phyloP scores from a whole-genome alignment of 2,888 invertebrate species.

The Pelosia muscerda region DNA sequence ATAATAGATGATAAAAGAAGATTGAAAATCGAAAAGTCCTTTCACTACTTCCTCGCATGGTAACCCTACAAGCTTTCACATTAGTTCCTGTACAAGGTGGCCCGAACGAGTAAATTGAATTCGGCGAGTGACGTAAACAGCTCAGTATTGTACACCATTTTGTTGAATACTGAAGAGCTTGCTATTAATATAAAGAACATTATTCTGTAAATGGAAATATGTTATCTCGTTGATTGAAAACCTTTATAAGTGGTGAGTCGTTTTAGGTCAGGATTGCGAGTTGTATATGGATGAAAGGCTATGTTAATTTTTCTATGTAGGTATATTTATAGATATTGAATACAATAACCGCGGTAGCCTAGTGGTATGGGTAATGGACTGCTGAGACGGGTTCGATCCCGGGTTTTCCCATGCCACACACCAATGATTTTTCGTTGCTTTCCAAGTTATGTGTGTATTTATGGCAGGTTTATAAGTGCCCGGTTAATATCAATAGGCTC shows the following conservation, averaged over 20 bases:
- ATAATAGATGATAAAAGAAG: too few relatives aligned
- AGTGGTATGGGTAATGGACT: too few relatives aligned
- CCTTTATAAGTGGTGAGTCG: conserved; percentile 9
- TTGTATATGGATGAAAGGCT: background rate
- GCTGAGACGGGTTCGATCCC: too few relatives aligned
- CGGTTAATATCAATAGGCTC: too few relatives aligned
- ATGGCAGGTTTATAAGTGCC: too few relatives aligned
- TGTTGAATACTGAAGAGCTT: conserved; percentile 25
- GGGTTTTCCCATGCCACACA: too few relatives aligned
- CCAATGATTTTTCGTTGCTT: too few relatives aligned
- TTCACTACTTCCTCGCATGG: background rate
- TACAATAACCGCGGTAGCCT: too few relatives aligned
- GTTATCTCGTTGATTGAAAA: conserved; percentile 14
- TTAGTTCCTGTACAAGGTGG: conserved; percentile 35
- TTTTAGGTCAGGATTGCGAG: background rate
- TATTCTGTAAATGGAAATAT: conserved; percentile 16
- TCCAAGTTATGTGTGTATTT: too few relatives aligned
- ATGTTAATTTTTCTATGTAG: background rate
- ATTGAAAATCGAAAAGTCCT: background rate
- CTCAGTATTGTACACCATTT: conserved; percentile 26
- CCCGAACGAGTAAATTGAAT: conserved; percentile 46
- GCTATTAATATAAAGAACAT: conserved; percentile 20
- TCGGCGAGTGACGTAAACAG: conserved; percentile 46
- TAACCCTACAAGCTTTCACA: conserved; percentile 21
- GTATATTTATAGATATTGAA: background rate